phyloP scores from a whole-genome alignment of 1,140 invertebrate genomes.

The Marisa cornuarietis region DNA sequence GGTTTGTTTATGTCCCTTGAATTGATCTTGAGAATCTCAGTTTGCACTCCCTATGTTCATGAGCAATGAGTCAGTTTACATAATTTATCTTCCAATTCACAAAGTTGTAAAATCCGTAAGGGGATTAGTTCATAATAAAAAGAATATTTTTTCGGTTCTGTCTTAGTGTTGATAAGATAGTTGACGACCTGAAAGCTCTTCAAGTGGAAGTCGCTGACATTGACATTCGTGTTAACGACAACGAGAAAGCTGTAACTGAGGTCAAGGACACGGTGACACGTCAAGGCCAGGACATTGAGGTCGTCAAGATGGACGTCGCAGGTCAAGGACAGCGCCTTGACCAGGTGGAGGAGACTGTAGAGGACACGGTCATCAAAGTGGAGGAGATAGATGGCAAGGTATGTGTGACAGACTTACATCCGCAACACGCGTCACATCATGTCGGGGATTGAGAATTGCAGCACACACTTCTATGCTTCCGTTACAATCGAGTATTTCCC shows the following conservation, averaged over 20 bases:
- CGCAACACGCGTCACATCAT: no score
- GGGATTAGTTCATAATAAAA: not conserved
- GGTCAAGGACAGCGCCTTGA: conserved; percentile 45
- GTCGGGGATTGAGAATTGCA: not conserved
- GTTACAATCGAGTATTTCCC: not conserved
- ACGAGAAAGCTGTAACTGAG: conserved; percentile 37
- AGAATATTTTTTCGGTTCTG: not conserved
- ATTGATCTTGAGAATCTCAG: no score
- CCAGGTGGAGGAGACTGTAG: conserved; percentile 44
- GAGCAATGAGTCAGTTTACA: no score
- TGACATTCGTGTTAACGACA: conserved; percentile 30
- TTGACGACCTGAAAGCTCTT: conserved; percentile 30
- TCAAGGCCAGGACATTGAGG: conserved; percentile 44
- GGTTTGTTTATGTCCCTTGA: no score
- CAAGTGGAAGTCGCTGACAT: conserved; percentile 36
- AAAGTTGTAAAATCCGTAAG: not conserved
- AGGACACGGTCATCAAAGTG: conserved; percentile 49
- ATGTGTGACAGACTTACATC: not conserved
- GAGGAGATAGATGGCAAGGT: conserved; percentile 37
- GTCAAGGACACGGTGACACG: conserved; percentile 34
- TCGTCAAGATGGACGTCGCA: conserved; percentile 38
- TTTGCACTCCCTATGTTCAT: no score
- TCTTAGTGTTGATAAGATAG: conserved; percentile 38
- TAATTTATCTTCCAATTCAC: no score
- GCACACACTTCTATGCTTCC: not conserved